These are phyloP conservation scores for Microplitis demolitor DNA, from an alignment of 1,140 invertebrate species.

Conservation along the genomic window DNA sequence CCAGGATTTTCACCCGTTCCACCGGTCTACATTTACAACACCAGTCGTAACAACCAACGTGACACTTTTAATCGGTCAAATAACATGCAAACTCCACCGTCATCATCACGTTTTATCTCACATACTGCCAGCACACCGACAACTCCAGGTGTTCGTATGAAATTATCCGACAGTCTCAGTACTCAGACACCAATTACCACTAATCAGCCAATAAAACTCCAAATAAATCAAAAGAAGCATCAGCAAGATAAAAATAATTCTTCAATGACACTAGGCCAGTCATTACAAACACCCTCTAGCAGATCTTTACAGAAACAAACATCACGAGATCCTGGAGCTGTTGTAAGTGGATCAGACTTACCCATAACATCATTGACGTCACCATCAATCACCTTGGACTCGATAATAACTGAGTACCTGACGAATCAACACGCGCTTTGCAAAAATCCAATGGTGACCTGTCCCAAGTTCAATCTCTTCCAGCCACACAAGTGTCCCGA, in stretches of 20 bases:
- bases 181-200: conserved; percentile 39
- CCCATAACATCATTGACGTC: conserved; percentile 49
- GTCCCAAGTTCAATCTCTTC: conserved; percentile 88
- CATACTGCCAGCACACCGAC: conserved; percentile 43
- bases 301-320: conserved; percentile 75
- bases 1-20: conserved; percentile 54
- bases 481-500: conserved; percentile 93
- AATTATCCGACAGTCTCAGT: conserved; percentile 48
- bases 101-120: conserved; percentile 50
- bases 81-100: conserved; percentile 41
- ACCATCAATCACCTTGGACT: conserved; percentile 76
- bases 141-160: conserved; percentile 44
- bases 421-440: conserved; percentile 94
- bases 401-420: conserved; percentile 94
- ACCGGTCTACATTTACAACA: conserved; percentile 56
- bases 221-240: conserved; percentile 54
- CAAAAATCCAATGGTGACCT: conserved; percentile 90
- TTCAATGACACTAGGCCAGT: conserved; percentile 32
- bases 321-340: conserved; percentile 50
- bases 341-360: conserved; percentile 34
- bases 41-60: conserved; percentile 36
- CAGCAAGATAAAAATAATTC: conserved; percentile 39
- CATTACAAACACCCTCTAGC: conserved; percentile 27
- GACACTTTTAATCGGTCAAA: too few relatives aligned
- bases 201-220: conserved; percentile 55